Evolutionary conservation across 2,888 invertebrate species (phyloP), one percentile per base, ranked within the genome.

Genomic region (Ceriagrion tenellum): DNA sequence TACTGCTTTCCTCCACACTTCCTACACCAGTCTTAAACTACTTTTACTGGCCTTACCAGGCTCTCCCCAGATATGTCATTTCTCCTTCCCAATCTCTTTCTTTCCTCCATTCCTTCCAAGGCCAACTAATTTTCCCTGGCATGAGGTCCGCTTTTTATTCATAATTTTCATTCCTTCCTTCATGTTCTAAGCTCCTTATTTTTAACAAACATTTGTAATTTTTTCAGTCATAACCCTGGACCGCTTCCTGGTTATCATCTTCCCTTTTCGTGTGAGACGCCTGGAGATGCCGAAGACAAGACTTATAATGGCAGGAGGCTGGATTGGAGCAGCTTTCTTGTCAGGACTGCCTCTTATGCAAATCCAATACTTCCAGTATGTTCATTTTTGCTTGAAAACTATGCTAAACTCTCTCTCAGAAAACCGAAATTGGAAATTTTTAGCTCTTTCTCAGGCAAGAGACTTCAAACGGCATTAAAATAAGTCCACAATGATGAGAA

Each of bases 341-440:
- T 96, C 97, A 12, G 96, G 96, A 0, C 95, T 97, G 12, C 97
- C 97, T 4, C 96, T 97, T 13, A 95, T 96, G 55, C 96, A 96
- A 47, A 96, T 96, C 30, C 96, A 96, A 88, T 97, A 97, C 96
- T 97, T 97, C 96, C 96, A 96, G 96, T 96, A 95, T 95, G 95
- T 95, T 40, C 40, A 26, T 47, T 20, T 56, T 40, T 20, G 55
- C 55, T n/a, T 35, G 12, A 81, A 81, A 30, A 12, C 35, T 81
- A 18, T 35, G 2, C 8, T 47, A 47, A 4, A 8, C 47, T 47
- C 47, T 59, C 16, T 59, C 13, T 59, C 56, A 12, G 12, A 8
- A 59, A 59, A 59, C 20, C 16, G 10, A 59, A 59, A 59, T 59
- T 59, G 1, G 20, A 59, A 0, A 59, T 59, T 20, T 59, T 6